Evolutionary conservation across 2,888 invertebrate species (phyloP).

Genomic region (Anaspis maculata): DNA sequence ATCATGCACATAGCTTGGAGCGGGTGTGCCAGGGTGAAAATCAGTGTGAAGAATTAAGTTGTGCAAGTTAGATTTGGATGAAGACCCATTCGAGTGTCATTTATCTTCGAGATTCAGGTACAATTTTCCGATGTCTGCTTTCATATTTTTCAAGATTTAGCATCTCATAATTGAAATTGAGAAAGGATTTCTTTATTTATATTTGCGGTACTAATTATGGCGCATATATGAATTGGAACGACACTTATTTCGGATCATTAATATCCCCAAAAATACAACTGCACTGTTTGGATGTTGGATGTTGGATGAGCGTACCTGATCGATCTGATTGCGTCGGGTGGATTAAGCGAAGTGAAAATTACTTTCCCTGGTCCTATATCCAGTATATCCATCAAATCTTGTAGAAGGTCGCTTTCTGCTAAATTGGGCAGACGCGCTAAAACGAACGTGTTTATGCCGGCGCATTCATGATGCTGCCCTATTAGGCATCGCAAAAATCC

Average conservation of each 20-base stretch:
- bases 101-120: constrained; percentile 9
- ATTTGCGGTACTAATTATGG: no score
- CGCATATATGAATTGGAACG: no score
- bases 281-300: background rate
- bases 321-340: constrained; percentile 6
- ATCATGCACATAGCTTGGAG: no score
- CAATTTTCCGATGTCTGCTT: constrained; percentile 9
- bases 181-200: background rate
- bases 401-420: constrained; percentile 4
- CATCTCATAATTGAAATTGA: constrained; percentile 9
- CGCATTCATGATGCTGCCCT: no score
- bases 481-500: no score
- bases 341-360: constrained; percentile 7
- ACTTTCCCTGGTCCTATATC: constrained; percentile 2
- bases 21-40: no score
- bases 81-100: no score
- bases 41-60: no score
- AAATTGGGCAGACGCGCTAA: constrained; percentile 4
- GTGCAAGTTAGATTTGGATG: no score
- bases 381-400: constrained; percentile 3
- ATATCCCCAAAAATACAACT: background rate
- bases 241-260: background rate
- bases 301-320: constrained; percentile 2
- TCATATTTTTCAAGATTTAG: constrained; percentile 9
- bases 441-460: constrained; percentile 8